A percentile compares a stretch with the other conserved stretches of the same genome.
Conservation (phyloP, 92 coral and sea anemone species). For the Diadumene lineata region DNA sequence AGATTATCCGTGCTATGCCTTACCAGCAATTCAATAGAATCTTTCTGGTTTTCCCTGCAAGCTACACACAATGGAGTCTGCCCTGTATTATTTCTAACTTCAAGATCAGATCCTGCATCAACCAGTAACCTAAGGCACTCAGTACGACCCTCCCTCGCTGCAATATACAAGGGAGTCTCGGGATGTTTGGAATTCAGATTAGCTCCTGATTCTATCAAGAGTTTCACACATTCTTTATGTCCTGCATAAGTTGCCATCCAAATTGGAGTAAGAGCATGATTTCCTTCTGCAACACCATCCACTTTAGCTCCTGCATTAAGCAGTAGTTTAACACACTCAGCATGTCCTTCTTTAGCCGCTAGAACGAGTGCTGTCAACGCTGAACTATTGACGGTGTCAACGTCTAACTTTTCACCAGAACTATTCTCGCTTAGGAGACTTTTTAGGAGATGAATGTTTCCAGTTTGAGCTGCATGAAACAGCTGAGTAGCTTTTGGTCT, state of each 20-base stretch:
- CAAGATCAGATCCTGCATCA: slow-evolving; percentile 68
- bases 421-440: slow-evolving; percentile 32
- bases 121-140: slow-evolving; percentile 68
- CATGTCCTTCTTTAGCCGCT: slow-evolving; percentile 86
- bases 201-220: slow-evolving; percentile 72
- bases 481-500: slow-evolving; percentile 71
- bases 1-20: slow-evolving; percentile 21
- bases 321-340: slow-evolving; percentile 61
- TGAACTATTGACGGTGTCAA: slow-evolving; percentile 73
- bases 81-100: slow-evolving; percentile 56
- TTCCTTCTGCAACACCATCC: slow-evolving; percentile 72
- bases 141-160: slow-evolving; percentile 77
- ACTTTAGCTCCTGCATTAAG: slow-evolving; percentile 82
- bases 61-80: slow-evolving; percentile 78
- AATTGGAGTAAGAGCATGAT: slow-evolving; percentile 69
- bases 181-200: slow-evolving; percentile 68
- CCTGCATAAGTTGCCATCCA: slow-evolving; percentile 90
- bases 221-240: slow-evolving; percentile 63
- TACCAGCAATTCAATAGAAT: slow-evolving; percentile 68
- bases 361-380: slow-evolving; percentile 78
- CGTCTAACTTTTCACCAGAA: neutral
- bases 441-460: slow-evolving; percentile 50
- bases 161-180: slow-evolving; percentile 71
- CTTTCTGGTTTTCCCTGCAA: slow-evolving; percentile 64
- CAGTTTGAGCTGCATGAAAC: slow-evolving; percentile 74